These are phyloP conservation scores for Myotis daubentonii DNA, from an alignment of 2,797 vertebrate genomes.

Conservation along the genomic window DNA sequence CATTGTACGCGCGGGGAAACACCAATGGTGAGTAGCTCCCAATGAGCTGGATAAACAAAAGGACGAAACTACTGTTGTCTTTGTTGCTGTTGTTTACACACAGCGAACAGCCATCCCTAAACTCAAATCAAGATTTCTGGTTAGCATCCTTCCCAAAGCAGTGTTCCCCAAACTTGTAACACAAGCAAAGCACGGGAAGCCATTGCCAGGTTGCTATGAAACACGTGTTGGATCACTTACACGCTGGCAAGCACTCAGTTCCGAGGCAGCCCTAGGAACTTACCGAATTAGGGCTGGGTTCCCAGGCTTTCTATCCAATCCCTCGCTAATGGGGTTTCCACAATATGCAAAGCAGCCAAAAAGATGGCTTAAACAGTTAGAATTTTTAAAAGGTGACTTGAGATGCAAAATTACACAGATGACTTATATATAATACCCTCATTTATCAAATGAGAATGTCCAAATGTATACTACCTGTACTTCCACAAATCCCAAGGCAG, in stretches of 20 bases:
- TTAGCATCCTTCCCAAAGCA: background rate
- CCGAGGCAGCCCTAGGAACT: background rate
- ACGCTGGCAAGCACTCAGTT: background rate
- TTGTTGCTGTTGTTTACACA: conserved; percentile 12
- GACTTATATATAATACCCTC: background rate
- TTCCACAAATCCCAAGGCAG: background rate
- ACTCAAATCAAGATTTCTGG: conserved; percentile 8
- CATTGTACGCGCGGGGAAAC: background rate
- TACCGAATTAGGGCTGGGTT: background rate
- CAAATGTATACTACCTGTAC: background rate
- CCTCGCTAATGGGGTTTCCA: background rate
- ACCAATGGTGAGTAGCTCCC: background rate
- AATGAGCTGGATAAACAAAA: background rate
- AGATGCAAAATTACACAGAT: background rate
- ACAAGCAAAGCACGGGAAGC: background rate
- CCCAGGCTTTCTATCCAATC: background rate
- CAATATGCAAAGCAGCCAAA: background rate
- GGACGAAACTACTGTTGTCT: background rate
- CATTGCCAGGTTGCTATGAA: background rate
- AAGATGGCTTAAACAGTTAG: background rate
- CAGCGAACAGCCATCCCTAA: background rate
- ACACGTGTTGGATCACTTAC: background rate
- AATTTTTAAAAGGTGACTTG: background rate
- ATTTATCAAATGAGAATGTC: background rate
- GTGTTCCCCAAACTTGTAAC: background rate